A percentile compares a stretch with the other conserved stretches of the same genome.
phyloP scores from a whole-genome alignment of 64 coral and sea anemone genomes.

The Stichodactyla helianthus region DNA sequence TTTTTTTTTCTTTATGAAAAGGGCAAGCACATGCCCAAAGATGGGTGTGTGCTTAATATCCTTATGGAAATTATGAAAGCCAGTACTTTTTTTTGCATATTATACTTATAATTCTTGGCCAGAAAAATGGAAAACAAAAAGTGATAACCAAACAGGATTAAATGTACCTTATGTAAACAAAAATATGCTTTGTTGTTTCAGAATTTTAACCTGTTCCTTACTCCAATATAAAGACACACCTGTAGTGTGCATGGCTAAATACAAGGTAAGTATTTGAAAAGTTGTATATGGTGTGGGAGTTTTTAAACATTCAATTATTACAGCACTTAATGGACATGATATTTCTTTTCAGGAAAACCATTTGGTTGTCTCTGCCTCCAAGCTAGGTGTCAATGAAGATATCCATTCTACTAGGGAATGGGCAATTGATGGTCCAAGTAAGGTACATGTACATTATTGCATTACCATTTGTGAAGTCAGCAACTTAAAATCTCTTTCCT shows the following conservation, averaged over 20 bases:
- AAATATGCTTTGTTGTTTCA: background rate
- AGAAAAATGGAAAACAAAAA: too few relatives aligned
- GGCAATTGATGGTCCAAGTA: background rate
- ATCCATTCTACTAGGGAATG: background rate
- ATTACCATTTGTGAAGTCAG: too few relatives aligned
- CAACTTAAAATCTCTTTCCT: background rate
- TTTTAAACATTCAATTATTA: too few relatives aligned
- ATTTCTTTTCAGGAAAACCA: background rate
- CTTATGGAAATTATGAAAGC: too few relatives aligned
- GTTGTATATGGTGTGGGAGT: too few relatives aligned
- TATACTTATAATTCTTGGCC: too few relatives aligned
- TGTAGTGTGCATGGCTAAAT: background rate
- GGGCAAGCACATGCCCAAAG: too few relatives aligned
- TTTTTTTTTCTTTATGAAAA: too few relatives aligned
- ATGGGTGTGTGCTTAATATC: too few relatives aligned
- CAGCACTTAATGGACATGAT: background rate
- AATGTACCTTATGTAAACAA: too few relatives aligned
- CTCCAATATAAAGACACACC: background rate
- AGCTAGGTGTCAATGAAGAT: background rate
- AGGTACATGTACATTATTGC: background rate
- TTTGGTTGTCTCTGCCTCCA: background rate
- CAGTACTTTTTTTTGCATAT: too few relatives aligned
- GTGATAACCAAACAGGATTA: too few relatives aligned
- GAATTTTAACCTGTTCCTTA: background rate
- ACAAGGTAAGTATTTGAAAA: background rate